Percentiles rank a stretch among this genome's conserved stretches.
These are phyloP conservation scores for Muscicapa adusta DNA, from an alignment of 2,113 vertebrate species.

Conservation along the genomic window DNA sequence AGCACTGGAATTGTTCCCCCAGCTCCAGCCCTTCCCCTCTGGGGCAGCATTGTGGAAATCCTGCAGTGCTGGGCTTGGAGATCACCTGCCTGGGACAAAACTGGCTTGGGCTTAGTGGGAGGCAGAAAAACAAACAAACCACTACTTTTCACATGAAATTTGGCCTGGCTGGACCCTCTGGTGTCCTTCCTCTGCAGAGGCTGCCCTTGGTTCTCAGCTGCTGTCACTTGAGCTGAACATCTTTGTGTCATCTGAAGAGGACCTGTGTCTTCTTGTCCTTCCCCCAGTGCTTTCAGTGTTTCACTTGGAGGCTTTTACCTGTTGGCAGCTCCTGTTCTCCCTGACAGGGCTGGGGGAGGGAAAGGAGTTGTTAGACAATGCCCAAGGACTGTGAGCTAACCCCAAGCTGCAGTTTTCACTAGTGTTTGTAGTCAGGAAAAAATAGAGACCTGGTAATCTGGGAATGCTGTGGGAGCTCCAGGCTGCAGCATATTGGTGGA, in stretches of 20 bases:
- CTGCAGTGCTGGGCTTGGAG: fast-evolving
- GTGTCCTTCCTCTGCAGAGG: neutral
- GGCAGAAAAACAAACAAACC: neutral
- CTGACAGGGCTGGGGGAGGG: neutral
- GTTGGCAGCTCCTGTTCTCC: neutral
- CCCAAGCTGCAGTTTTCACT: fast-evolving
- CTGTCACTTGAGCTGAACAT: neutral
- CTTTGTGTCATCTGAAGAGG: fast-evolving
- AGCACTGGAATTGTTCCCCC: neutral
- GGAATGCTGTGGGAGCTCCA: too few relatives aligned
- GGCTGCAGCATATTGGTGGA: neutral
- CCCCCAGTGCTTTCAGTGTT: neutral
- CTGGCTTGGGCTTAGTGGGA: fast-evolving
- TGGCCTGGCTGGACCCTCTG: neutral
- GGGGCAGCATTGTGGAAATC: neutral
- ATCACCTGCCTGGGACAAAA: neutral
- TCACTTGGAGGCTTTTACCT: neutral
- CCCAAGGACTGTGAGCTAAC: neutral
- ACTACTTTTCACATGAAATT: fast-evolving
- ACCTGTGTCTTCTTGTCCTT: neutral
- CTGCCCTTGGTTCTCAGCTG: neutral
- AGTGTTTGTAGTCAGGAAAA: neutral
- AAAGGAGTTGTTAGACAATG: neutral
- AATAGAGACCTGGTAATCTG: neutral
- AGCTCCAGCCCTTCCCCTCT: neutral